Evolutionary conservation across 2,888 invertebrate species (phyloP).

Genomic region (Chrysolina haemoptera): DNA sequence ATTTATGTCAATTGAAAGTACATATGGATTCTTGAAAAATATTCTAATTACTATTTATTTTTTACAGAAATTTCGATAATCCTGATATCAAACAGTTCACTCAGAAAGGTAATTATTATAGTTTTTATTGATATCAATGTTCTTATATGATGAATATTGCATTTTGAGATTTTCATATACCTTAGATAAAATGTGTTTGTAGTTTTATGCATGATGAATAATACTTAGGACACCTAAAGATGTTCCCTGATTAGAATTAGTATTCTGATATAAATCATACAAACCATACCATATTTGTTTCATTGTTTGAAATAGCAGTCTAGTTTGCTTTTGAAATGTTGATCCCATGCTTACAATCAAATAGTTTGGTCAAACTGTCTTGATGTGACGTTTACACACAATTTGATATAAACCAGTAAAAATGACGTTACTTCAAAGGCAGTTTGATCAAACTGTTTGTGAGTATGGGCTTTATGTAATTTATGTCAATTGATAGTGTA

Average conservation of each 20-base stretch:
- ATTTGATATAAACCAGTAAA: too few relatives aligned
- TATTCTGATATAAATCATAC: slow-evolving; percentile 29
- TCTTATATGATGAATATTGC: slow-evolving; percentile 38
- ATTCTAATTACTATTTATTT: not conserved
- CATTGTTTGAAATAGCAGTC: not conserved
- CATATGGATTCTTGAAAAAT: not conserved
- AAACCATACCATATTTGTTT: not conserved
- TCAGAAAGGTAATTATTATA: not conserved
- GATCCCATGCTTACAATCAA: too few relatives aligned
- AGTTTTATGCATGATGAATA: slow-evolving; percentile 40
- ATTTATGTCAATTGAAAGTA: too few relatives aligned
- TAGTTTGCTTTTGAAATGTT: too few relatives aligned
- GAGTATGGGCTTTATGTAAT: too few relatives aligned
- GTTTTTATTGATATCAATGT: not conserved
- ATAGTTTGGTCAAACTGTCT: too few relatives aligned
- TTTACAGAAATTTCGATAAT: too few relatives aligned
- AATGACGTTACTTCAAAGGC: too few relatives aligned
- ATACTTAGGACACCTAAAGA: slow-evolving; percentile 46
- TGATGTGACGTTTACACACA: too few relatives aligned
- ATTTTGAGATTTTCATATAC: slow-evolving; percentile 15
- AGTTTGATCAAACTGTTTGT: too few relatives aligned
- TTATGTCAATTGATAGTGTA: too few relatives aligned
- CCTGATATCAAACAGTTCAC: too few relatives aligned
- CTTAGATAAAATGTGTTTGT: not conserved
- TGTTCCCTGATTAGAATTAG: slow-evolving; percentile 35